A percentile compares a stretch with the other conserved stretches of the same genome.
phyloP scores from a whole-genome alignment of 2,888 invertebrate species.

The Xanthia icteritia region DNA sequence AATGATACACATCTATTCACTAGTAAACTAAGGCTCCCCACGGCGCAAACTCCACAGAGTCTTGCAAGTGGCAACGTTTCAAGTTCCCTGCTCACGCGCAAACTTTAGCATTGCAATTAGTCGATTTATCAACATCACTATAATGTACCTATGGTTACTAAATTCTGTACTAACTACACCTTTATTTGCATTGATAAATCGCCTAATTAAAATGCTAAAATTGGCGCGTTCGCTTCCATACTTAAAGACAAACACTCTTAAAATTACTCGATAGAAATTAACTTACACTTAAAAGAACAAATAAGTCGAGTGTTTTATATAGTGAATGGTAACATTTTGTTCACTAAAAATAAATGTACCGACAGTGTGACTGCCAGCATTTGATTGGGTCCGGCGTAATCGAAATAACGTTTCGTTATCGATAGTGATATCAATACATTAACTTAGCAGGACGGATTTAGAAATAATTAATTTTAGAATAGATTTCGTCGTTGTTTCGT shows the following conservation, averaged over 20 bases:
- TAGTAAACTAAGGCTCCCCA: conserved; percentile 77
- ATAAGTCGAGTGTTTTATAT: conserved; percentile 81
- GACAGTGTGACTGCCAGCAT: conserved; percentile 61
- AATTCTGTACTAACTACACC: conserved; percentile 58
- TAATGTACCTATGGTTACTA: conserved; percentile 59
- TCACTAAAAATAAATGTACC: conserved; percentile 84
- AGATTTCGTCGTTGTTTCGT: conserved; percentile 48
- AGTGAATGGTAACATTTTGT: conserved; percentile 90
- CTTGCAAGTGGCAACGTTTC: conserved; percentile 64
- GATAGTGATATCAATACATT: conserved; percentile 55
- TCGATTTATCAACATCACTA: conserved; percentile 47
- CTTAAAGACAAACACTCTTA: conserved; percentile 72
- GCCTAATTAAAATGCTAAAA: conserved; percentile 51
- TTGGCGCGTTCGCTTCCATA: conserved; percentile 44
- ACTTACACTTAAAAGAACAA: conserved; percentile 84
- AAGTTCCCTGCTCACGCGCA: conserved; percentile 66
- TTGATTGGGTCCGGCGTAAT: conserved; percentile 63
- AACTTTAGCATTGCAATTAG: conserved; percentile 58
- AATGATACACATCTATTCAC: conserved; percentile 84
- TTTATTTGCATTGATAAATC: conserved; percentile 58
- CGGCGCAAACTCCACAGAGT: conserved; percentile 57
- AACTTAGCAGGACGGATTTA: conserved; percentile 56
- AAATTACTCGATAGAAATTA: conserved; percentile 79
- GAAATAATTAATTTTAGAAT: conserved; percentile 63
- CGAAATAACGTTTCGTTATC: conserved; percentile 48